These are phyloP conservation scores for Sylvilagus bachmani DNA, from an alignment of 2,113 vertebrate species.

Conservation along the genomic window DNA sequence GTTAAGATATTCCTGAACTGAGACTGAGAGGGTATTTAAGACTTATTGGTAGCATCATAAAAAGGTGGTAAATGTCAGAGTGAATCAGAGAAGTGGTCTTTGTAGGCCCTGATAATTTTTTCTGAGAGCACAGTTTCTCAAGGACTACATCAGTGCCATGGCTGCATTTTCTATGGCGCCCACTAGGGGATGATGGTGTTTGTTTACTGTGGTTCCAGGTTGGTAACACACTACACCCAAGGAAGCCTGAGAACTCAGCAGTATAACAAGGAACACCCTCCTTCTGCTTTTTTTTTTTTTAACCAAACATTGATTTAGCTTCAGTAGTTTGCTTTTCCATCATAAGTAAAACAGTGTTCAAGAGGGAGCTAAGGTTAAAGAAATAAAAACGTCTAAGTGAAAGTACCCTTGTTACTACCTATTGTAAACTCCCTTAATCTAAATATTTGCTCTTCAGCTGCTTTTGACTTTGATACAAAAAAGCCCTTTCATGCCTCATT, in stretches of 20 bases:
- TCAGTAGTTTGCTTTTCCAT: slow-evolving; percentile 22
- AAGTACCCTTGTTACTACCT: neutral
- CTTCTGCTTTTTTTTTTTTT: neutral
- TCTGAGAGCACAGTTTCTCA: neutral
- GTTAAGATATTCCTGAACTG: slow-evolving; percentile 54
- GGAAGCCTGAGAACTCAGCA: neutral
- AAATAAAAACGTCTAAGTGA: neutral
- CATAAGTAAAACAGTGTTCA: neutral
- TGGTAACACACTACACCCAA: neutral
- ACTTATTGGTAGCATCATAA: slow-evolving; percentile 5
- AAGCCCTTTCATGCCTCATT: neutral
- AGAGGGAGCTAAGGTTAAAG: neutral
- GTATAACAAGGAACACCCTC: neutral
- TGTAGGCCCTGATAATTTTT: neutral
- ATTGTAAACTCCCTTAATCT: neutral
- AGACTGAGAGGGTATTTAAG: slow-evolving; percentile 61
- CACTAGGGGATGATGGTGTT: neutral
- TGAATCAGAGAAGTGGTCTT: slow-evolving; percentile 25
- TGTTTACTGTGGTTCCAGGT: neutral
- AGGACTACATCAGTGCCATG: neutral
- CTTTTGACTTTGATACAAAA: neutral
- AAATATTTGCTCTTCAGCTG: neutral
- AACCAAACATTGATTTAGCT: neutral
- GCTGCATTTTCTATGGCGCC: neutral
- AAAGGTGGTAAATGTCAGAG: neutral